Base-by-base conservation (phyloP, 2,888 invertebrate genomes). In the Drosophila mayaguana region DNA sequence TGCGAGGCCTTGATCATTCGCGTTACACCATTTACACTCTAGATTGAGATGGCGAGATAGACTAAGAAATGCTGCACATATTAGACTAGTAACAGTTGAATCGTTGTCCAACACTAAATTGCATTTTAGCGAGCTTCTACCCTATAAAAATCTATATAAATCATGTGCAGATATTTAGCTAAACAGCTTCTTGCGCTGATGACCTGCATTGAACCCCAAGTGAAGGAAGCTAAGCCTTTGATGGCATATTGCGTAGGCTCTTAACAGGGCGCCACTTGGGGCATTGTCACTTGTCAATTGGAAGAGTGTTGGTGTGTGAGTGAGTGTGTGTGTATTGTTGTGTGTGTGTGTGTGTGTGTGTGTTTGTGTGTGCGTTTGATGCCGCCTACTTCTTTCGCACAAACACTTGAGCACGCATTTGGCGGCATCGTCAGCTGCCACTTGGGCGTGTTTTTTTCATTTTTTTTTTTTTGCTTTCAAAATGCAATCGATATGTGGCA, bases 331-430 rank as follows among this genome's bases (percentile, higher is more conserved):
- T 61, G 57, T 36, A 56, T 50, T 57, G 43, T 42, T 78, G 64
- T 69, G 65, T 63, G 48, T 55, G 22, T 22, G 40, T 34, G 51
- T 60, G 48, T 55, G 42, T 53, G 63, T 61, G 57, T 36, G 60
- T 50, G 60, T 46, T 42, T 78, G 64, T 69, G 65, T 63, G 57
- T 75, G 72, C 54, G 70, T 64, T 62, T 63, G 59, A 77, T 63
- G 65, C 65, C 63, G 61, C 80, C 73, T 80, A 60, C 66, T 66
- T 53, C 65, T 62, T 73, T 69, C 77, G 80, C 78, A 71, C 73
- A 72, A 81, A 91, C 91, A 91, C 91, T 91, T 91, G 80, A 92
- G 91, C 91, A 91, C 91, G 91, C 92, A 92, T 92, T 91, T 85
- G 85, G 90, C 90, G 84, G 86, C 84, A 88, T 75, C 82, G 82